Base-by-base conservation (phyloP, 2,797 vertebrate genomes). In the Bufotes viridis region DNA sequence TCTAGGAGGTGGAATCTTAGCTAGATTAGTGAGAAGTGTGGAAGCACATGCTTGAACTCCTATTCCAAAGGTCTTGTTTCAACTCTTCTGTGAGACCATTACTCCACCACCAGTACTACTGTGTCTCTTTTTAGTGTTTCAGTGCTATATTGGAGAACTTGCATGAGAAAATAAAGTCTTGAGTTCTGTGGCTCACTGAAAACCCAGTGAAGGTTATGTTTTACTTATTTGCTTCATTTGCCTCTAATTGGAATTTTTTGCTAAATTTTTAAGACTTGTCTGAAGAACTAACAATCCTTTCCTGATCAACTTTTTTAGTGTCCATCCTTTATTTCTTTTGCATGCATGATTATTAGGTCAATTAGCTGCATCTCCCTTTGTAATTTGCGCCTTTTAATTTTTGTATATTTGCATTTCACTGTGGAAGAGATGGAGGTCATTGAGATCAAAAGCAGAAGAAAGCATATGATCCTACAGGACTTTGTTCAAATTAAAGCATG, bases 401-500 rank as follows among this genome's bases (percentile, higher is more conserved):
- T 79, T 81, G 12, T 85, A 78, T 82, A 51, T 89, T 89, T 86
- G 84, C 65, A 81, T 89, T 82, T 86, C 34, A 75, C 42, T 86
- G 57, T 72, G 87, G 72, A 83, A 69, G n/a, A 86, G 78, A 82
- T 57, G 4, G 84, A 82, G 88, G 79, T 86, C 81, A 89, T 24
- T 69, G 88, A 82, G 79, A 82, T 89, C 84, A 89, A 82, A 78
- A 79, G 58, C 88, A 78, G 61, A 82, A 82, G 84, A 86, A 79
- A 82, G 75, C 69, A 74, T 65, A 82, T 82, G 84, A 86, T 86
- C 70, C 80, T 76, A 53, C 34, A 86, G 80, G 88, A 89, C 84
- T 89, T 89, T 89, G 88, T 86, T 82, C 81, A 89, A 82, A 86
- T 89, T 67, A 86, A 86, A 82, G 51, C 70, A 86, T 89, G 82